A percentile compares a stretch with the other conserved stretches of the same genome.
Evolutionary conservation across 1,140 invertebrate species (phyloP).

Genomic region (Anastrepha obliqua): DNA sequence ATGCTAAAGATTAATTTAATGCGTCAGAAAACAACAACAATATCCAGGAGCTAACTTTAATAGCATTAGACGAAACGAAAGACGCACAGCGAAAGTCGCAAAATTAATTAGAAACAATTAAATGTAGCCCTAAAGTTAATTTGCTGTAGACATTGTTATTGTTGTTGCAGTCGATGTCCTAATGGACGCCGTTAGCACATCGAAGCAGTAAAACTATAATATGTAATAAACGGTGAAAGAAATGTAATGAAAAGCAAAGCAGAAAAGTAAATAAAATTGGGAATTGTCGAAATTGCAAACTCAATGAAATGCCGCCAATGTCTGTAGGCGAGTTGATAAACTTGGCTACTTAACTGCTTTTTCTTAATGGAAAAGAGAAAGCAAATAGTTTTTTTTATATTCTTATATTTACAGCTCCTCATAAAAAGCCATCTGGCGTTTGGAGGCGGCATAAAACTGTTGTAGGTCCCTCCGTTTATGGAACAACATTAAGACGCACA

Average conservation of each 20-base stretch:
- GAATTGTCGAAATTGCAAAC: no score
- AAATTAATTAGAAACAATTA: slow-evolving; percentile 5
- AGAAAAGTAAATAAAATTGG: background rate
- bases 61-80: background rate
- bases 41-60: background rate
- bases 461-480: no score
- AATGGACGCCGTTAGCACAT: no score
- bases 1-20: background rate
- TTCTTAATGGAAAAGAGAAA: no score
- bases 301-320: no score
- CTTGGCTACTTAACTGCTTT: no score
- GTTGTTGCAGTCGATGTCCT: background rate
- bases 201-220: background rate
- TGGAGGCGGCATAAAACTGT: no score
- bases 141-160: background rate
- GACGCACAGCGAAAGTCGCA: background rate
- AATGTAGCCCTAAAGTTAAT: background rate
- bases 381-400: no score
- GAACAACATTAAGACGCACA: no score
- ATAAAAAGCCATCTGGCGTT: no score
- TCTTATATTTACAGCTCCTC: no score
- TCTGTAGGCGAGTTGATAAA: no score
- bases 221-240: background rate
- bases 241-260: background rate
- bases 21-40: background rate